Conservation (phyloP, 2,888 invertebrate species). For the Escarpia spicata region DNA sequence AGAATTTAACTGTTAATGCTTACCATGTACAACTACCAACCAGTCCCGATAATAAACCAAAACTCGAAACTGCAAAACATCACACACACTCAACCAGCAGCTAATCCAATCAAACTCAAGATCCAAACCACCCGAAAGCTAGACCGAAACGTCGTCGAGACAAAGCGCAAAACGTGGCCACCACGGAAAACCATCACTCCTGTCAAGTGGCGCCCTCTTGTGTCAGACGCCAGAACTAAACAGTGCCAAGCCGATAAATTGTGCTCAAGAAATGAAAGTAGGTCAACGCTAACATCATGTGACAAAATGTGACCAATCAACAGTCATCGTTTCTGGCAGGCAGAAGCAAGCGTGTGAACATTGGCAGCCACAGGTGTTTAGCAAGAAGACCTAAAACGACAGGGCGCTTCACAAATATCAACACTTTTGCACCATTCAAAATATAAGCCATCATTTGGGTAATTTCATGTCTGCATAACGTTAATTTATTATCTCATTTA, state of each 20-base stretch:
- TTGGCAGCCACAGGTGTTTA: background rate
- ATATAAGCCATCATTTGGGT: background rate
- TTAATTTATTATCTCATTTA: background rate
- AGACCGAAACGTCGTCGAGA: background rate
- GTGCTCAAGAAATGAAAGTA: slow-evolving; percentile 6
- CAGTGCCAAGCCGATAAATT: background rate
- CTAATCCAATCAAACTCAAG: background rate
- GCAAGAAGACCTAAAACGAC: slow-evolving; percentile 1
- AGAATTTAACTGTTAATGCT: background rate
- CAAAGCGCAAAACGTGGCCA: background rate
- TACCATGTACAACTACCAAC: background rate
- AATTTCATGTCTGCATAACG: background rate
- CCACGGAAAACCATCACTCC: background rate
- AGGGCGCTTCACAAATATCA: background rate
- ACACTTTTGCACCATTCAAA: background rate
- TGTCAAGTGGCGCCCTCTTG: background rate
- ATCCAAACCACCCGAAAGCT: background rate
- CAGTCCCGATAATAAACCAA: background rate
- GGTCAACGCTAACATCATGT: background rate
- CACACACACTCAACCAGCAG: background rate
- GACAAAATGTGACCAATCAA: background rate
- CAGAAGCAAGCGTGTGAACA: background rate
- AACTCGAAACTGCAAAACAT: background rate
- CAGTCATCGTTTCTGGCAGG: background rate
- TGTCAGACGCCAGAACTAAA: background rate